Percentiles rank a stretch among this genome's conserved stretches.
Evolutionary conservation across 2,113 vertebrate genomes (phyloP).

Genomic region (Typhlomys cinereus): DNA sequence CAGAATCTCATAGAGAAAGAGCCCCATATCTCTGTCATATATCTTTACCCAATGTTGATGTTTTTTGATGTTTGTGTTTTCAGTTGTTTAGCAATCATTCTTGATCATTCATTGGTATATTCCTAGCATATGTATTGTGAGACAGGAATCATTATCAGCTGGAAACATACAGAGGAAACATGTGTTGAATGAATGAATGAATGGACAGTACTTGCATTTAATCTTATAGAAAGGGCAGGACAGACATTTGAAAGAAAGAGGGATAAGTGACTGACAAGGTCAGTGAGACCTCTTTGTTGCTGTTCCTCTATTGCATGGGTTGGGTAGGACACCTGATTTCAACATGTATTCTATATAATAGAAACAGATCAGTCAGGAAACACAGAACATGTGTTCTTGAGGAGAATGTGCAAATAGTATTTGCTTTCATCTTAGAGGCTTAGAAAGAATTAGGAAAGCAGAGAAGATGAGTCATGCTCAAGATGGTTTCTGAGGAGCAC

Average conservation of each 20-base stretch:
- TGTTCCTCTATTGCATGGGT: not conserved
- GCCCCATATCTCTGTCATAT: not conserved
- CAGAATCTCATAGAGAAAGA: not conserved
- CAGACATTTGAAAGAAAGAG: not conserved
- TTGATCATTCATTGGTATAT: not conserved
- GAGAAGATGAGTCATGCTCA: not conserved
- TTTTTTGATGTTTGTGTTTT: not conserved
- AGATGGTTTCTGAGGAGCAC: not conserved
- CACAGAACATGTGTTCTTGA: not conserved
- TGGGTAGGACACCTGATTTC: not conserved
- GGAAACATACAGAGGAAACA: not conserved
- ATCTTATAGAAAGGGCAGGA: not conserved
- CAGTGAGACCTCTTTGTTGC: not conserved
- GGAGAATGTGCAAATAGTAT: not conserved
- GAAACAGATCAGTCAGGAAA: not conserved
- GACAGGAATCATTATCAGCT: not conserved
- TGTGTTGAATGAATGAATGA: not conserved
- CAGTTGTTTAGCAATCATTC: not conserved
- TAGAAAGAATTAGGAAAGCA: not conserved
- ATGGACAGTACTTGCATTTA: not conserved
- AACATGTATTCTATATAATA: constrained; percentile 1
- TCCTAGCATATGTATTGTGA: not conserved
- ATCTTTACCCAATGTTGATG: not conserved
- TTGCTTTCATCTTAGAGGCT: not conserved
- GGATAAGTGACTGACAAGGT: not conserved